Base-by-base conservation (phyloP, 2,888 invertebrate genomes). In the Clepsis dumicolana region DNA sequence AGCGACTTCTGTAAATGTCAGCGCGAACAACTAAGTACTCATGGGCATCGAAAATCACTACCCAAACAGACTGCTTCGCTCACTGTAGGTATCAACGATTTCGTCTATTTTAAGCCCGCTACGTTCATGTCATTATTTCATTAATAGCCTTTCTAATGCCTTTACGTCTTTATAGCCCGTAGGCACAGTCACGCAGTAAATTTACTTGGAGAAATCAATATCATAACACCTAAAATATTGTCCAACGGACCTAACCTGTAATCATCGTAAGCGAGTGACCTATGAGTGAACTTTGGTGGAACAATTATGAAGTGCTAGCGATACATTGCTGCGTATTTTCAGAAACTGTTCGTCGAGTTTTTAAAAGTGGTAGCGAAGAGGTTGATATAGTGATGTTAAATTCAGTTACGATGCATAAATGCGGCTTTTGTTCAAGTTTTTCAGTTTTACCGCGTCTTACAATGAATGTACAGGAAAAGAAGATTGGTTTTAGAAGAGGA, bases 121-220 rank as follows among this genome's bases (percentile, higher is more conserved):
- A 50, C 64, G 77, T 77, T 75, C 74, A 66, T 67, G 69, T 59
- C 65, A 72, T 72, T 81, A 82, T 81, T 79, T 59, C 65, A 72
- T 72, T 81, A 82, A 81, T 79, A 68, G 75, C 77, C 80, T 86
- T 85, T 85, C 81, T 83, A 85, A 82, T 77, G 74, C 76, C 73
- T 75, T 74, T 75, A 78, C 54, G 48, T 56, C 61, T 64, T 74
- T 72, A 73, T 77, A 71, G 79, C 84, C 81, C 65, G 69, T 64
- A 77, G 87, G 80, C 75, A 77, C 72, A 75, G 77, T 78, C 78
- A 77, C 76, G 80, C 72, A 75, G 79, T 82, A 81, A 85, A 87
- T 85, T 80, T 80, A 77, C 79, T 80, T 77, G 61, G 78, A 85
- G 86, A 87, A 88, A 88, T 88, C 88, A 88, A 89, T 89, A 88